phyloP scores from a whole-genome alignment of 2,797 vertebrate species.

The Micrastur ruficollis region DNA sequence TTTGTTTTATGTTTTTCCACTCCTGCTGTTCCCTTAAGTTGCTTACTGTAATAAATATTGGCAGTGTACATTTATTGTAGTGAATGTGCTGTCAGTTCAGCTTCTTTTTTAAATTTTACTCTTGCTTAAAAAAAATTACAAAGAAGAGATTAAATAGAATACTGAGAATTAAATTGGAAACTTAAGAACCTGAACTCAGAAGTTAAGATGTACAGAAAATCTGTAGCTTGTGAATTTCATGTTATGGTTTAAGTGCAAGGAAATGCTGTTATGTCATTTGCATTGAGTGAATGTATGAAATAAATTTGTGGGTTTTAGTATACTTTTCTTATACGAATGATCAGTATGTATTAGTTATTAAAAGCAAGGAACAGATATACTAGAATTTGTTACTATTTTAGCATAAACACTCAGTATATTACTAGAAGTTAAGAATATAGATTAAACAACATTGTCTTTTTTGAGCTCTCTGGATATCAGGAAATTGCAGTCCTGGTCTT shows the following conservation, averaged over 20 bases:
- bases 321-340: fast-evolving
- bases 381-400: not conserved
- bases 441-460: not conserved
- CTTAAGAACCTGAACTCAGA: not conserved
- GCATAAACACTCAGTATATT: not conserved
- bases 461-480: not conserved
- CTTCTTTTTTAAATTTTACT: not conserved
- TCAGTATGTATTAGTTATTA: not conserved
- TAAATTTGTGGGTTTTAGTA: not conserved
- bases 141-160: not conserved
- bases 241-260: not conserved
- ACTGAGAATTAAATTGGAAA: not conserved
- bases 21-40: not conserved
- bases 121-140: not conserved
- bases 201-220: not conserved
- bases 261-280: not conserved
- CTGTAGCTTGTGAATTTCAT: not conserved
- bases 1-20: slow-evolving; percentile 10
- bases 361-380: not conserved
- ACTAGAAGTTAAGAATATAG: not conserved
- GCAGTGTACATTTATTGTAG: not conserved
- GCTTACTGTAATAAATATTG: not conserved
- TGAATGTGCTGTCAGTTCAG: not conserved
- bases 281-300: not conserved
- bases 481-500: not conserved